phyloP scores from a whole-genome alignment of 2,888 invertebrate genomes.

The Drosophila conformis region DNA sequence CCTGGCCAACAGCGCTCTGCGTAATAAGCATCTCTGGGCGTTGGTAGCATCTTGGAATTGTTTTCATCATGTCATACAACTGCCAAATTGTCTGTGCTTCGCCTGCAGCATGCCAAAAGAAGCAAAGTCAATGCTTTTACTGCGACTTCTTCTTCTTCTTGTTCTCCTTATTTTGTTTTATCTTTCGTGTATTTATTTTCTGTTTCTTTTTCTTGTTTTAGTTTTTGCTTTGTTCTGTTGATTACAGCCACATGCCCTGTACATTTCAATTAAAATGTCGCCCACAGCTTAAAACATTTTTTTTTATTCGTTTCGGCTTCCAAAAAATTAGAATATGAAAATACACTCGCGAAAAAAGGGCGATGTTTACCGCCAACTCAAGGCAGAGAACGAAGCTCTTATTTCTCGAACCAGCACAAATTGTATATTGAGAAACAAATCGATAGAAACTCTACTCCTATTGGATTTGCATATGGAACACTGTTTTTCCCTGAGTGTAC shows the following conservation, averaged over 20 bases:
- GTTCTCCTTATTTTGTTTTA: constrained; percentile 21
- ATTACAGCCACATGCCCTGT: constrained; percentile 60
- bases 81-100: constrained; percentile 65
- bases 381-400: not conserved
- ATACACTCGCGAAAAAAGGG: not conserved
- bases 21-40: constrained; percentile 64
- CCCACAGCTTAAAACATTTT: constrained; percentile 50
- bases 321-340: constrained; percentile 64
- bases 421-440: not conserved
- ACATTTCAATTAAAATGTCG: constrained; percentile 78
- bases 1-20: constrained; percentile 55
- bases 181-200: not conserved
- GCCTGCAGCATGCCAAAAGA: constrained; percentile 56
- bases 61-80: constrained; percentile 76
- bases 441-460: not conserved
- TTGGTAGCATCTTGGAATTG: constrained; percentile 59
- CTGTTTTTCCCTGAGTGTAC: not conserved
- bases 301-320: constrained; percentile 13
- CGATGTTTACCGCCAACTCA: not conserved
- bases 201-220: constrained; percentile 10
- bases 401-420: not conserved
- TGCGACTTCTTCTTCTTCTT: not conserved
- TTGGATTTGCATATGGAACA: not conserved
- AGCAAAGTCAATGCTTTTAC: constrained; percentile 45
- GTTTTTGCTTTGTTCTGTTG: constrained; percentile 60